Base-by-base conservation (phyloP, 1,140 invertebrate genomes). In the Atta colombica region DNA sequence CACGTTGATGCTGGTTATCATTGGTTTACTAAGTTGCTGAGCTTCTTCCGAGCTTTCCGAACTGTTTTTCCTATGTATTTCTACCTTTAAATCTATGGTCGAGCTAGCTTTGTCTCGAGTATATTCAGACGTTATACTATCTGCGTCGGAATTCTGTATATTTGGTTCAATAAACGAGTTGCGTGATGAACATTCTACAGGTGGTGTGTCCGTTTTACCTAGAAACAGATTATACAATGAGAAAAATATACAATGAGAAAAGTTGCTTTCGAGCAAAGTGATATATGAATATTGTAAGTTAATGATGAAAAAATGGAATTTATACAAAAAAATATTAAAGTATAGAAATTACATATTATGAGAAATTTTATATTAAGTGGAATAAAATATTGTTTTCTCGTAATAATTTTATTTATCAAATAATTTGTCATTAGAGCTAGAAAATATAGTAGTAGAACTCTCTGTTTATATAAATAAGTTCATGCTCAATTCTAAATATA, bases 61-160 rank as follows among this genome's bases (percentile, higher is more conserved):
- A 94, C 98, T 98, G 93, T 98, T 98, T 94, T 98, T 98, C 55
- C 98, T 96, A 95, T 99, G 98, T 49, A 99, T 98, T 95, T 99
- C 98, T 66, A 98, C 98, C 96, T 98, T 98, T 82, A 98, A 96
- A 96, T 98, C 98, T 97, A 95, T 95, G 7, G 94, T 95, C 65
- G 95, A 95, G 89, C 92, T 95, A 75, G 94, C 94, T 31, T 95
- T 95, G 66, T 95, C 94, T 53, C 93, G 93, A 74, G 94, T 94
- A 75, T 95, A 95, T 68, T 95, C 95, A 1, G 95, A 95, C 25
- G 94, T 95, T 90, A 95, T 95, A 87, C 95, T 95, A 87, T 95
- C 95, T 6, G 94, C 94, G 82, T 95, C 95, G 16, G 91, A 93
- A 91, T 94, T 95, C 45, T 91, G 93, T 87, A 92, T 87, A 90